A percentile compares a stretch with the other conserved stretches of the same genome.
Evolutionary conservation across 2,797 vertebrate species (phyloP).

Genomic region (Xenopus petersii): DNA sequence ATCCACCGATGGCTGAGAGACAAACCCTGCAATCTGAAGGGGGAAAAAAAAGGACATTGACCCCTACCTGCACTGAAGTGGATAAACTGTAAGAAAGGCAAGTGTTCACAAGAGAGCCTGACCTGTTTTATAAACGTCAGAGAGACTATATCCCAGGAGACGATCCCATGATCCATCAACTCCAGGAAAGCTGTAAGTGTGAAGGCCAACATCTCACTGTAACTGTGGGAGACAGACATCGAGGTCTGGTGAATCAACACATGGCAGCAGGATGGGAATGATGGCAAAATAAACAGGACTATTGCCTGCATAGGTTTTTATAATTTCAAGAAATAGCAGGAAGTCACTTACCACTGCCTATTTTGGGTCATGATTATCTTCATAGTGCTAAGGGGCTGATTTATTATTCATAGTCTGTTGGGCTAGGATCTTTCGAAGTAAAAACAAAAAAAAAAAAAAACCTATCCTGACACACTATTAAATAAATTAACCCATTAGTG

Average conservation of each 20-base stretch:
- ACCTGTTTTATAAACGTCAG: slow-evolving; percentile 97
- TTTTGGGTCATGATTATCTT: too few species aligned
- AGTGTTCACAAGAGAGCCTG: slow-evolving; percentile 31
- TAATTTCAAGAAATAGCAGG: too few species aligned
- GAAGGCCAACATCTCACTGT: slow-evolving; percentile 97
- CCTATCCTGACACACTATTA: too few species aligned
- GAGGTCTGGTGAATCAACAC: background rate
- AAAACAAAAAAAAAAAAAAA: too few species aligned
- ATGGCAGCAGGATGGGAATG: background rate
- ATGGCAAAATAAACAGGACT: background rate
- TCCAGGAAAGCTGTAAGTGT: slow-evolving; percentile 97
- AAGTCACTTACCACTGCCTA: too few species aligned
- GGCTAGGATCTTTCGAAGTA: too few species aligned
- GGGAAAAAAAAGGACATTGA: background rate
- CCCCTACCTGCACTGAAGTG: too few species aligned
- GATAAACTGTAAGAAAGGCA: background rate
- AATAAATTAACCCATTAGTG: too few species aligned
- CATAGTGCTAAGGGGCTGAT: too few species aligned
- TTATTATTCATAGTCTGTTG: too few species aligned
- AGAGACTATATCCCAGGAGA: slow-evolving; percentile 97
- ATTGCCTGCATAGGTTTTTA: too few species aligned
- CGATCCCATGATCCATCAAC: slow-evolving; percentile 97
- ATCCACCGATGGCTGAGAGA: slow-evolving; percentile 94
- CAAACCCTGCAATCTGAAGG: slow-evolving; percentile 87
- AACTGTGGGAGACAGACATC: slow-evolving; percentile 68